Base-by-base conservation (phyloP, 1,140 invertebrate species). In the Drosophila jambulina region DNA sequence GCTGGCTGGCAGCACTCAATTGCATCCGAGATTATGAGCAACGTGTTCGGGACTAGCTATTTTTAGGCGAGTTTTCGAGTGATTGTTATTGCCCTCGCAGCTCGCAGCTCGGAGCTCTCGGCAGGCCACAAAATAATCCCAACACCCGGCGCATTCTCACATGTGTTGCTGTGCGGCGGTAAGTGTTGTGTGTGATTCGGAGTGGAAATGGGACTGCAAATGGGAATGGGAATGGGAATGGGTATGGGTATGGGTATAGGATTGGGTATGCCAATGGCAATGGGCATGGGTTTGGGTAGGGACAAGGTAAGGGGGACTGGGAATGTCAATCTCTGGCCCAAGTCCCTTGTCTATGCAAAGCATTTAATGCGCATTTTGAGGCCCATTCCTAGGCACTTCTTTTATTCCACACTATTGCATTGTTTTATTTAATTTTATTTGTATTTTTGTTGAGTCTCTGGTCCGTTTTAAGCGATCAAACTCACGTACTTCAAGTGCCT, bases 81-180 rank as follows among this genome's bases (percentile, higher is more conserved):
- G 53, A 83, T 87, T 82, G 78, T 75, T 82, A 75, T 87, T 79
- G 72, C 58, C 46, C 48, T 48, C 29, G 29, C n/a, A 32, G 49
- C 49, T 53, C 27, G n/a, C 8, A 51, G n/a, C 48, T 32, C 12
- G 29, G 0, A 21, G 29, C 29, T 23, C 19, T 45, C 25, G 27
- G 29, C 62, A 38, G 38, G 72, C 82, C 83, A 69, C 83, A 88
- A 62, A 88, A 88, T 87, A 87, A 87, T 87, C 84, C 84, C 84
- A 88, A 68, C 58, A 62, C 32, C 54, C 74, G 65, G n/a, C 56
- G 38, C 69, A 88, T 88, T 88, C 80, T 80, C 84, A 87, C 84
- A 87, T 84, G 69, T 84, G 84, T 48, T 51, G 46, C 25, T 27
- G 23, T 17, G 46, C 45, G 48, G 27, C 27, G 25, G 48, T 51